A percentile compares a stretch with the other conserved stretches of the same genome.
phyloP scores from a whole-genome alignment of 2,888 invertebrate species.

The Diadegma fenestrale region DNA sequence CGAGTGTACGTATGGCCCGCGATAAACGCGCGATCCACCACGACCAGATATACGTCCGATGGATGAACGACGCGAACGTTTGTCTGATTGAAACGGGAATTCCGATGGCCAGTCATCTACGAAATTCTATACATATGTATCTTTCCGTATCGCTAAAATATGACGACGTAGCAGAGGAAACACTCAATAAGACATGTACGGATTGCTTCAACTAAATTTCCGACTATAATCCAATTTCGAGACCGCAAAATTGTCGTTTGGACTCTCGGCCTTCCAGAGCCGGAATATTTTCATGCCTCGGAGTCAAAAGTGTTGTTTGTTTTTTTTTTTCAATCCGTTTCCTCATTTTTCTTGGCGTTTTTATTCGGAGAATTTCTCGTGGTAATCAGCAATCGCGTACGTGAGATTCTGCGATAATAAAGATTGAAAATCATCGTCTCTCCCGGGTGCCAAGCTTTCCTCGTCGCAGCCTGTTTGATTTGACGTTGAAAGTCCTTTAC shows the following conservation, averaged over 20 bases:
- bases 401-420: not conserved
- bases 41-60: slow-evolving; percentile 70
- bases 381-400: not conserved
- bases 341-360: not conserved
- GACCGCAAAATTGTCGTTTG: not conserved
- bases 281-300: not conserved
- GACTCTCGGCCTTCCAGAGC: not conserved
- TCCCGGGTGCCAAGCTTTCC: not conserved
- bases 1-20: slow-evolving; percentile 63
- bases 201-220: not conserved
- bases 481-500: slow-evolving; percentile 17
- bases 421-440: not conserved
- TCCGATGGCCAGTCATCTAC: slow-evolving; percentile 62
- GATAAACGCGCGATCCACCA: slow-evolving; percentile 76
- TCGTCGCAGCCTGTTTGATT: not conserved
- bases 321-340: not conserved
- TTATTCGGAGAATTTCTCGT: not conserved
- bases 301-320: not conserved
- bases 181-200: slow-evolving; percentile 18
- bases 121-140: slow-evolving; percentile 7
- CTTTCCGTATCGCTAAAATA: not conserved
- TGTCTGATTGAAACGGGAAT: slow-evolving; percentile 80
- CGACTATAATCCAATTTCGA: not conserved
- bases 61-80: slow-evolving; percentile 78
- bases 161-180: not conserved